phyloP scores from a whole-genome alignment of 1,140 invertebrate species.

The Campoletis sonorensis region DNA sequence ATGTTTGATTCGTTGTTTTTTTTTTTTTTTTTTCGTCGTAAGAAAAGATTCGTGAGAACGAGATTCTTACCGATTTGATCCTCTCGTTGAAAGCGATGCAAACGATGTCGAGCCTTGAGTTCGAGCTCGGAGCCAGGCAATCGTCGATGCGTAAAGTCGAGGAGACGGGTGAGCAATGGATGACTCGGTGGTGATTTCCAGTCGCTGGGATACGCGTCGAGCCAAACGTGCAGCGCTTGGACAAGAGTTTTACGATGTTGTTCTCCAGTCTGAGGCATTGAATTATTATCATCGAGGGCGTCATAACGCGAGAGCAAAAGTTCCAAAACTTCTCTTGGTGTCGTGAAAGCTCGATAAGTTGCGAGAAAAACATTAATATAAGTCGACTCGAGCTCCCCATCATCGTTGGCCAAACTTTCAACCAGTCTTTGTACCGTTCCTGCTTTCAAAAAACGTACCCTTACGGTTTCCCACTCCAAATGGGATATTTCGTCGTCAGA shows the following conservation, averaged over 20 bases:
- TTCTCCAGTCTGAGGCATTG: conserved; percentile 78
- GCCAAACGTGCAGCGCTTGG: conserved; percentile 94
- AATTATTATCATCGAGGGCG: conserved; percentile 78
- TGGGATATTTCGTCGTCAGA: conserved; percentile 95
- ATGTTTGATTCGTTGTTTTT: too few species aligned
- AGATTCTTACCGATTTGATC: conserved; percentile 73
- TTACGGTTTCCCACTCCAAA: conserved; percentile 99
- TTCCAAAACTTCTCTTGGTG: conserved; percentile 88
- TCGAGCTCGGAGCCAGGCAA: conserved; percentile 89
- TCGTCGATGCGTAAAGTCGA: conserved; percentile 89
- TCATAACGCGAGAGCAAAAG: conserved; percentile 88
- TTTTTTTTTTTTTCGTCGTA: too few species aligned
- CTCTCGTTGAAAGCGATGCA: conserved; percentile 79
- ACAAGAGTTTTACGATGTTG: conserved; percentile 90
- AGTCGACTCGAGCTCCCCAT: conserved; percentile 97
- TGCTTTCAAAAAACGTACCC: conserved; percentile 95
- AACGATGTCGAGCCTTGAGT: conserved; percentile 83
- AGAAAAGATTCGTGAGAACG: not conserved
- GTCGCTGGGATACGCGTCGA: conserved; percentile 97
- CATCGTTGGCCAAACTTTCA: conserved; percentile 93
- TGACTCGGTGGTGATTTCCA: conserved; percentile 93
- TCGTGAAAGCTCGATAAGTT: conserved; percentile 93
- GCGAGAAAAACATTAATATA: conserved; percentile 98
- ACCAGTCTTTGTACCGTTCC: conserved; percentile 96
- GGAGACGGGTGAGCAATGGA: conserved; percentile 86